Base-by-base conservation (phyloP, 2,797 vertebrate species). In the Argya squamiceps region DNA sequence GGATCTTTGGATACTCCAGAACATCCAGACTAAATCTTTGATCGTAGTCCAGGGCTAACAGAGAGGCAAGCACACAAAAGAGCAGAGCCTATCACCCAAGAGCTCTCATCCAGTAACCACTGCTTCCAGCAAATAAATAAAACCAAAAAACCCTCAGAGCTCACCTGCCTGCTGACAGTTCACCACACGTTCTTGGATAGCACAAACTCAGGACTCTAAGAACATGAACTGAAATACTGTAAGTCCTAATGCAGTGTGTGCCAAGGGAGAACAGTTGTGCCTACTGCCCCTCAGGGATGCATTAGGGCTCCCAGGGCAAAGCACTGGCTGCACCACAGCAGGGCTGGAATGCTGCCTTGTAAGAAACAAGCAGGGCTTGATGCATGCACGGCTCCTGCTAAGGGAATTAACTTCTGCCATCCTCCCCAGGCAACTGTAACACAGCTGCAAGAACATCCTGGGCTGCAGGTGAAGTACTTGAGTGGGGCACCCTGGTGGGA, bases 401-500 rank as follows among this genome's bases (percentile, higher is more conserved):
- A 52, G 26, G 62, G 32, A 79, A 65, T 17, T 34, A 55, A 52
- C 41, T 55, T 52, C 75, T 23, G 32, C 12, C 41, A 43, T 14
- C 29, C 41, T 62, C 32, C 32, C 67, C 8, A 58, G 13, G 24
- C 20, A 14, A 8, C n/a, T 0, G 0, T 9, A 47, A 75, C 11
- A 30, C 10, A 70, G 44, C 10, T 59, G 18, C 59, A 74, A 63
- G 22, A 74, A 32, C 11, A 77, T 12, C n/a, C 67, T 9, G 3
- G 7, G n/a, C 7, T 55, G 36, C 22, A 59, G 49, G 49, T 46
- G 4, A 92, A 59, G 19, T 21, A 63, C 20, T 47, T 1, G 12
- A 39, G 17, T 1, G 11, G 5, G 36, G 36, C 24, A n/a, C 23
- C 16, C 34, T 18, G 24, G 17, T 30, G 20, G 21, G 30, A 85